Base-by-base conservation (phyloP, 1,140 invertebrate genomes). In the Xylocopa sonorina region DNA sequence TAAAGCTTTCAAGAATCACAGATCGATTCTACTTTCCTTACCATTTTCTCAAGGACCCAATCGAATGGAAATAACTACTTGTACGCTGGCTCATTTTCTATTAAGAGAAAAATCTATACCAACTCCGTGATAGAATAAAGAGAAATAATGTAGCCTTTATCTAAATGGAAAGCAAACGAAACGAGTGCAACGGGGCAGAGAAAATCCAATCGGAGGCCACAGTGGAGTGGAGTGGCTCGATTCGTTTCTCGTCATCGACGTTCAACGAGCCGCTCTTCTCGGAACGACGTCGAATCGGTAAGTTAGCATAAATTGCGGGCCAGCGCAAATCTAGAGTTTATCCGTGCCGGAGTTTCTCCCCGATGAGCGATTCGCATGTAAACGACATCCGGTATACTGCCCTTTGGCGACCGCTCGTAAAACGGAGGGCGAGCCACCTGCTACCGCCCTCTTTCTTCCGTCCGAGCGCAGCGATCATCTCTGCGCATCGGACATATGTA, bases 331-430 rank as follows among this genome's bases (percentile, higher is more conserved):
- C 83, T 79, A 78, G 83, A 86, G 80, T 86, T 86, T 86, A 86
- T 86, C 83, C 78, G 69, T 48, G 74, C 16, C 51, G 53, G 58
- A 86, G 83, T 79, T 82, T 72, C 80, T 86, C 83, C 84, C 83
- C 80, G 84, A 86, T 86, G 84, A 85, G 84, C 84, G 83, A 86
- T 86, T 86, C 83, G 50, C 75, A 86, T 86, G 84, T 85, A 86
- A 86, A 86, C 83, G 83, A 86, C 80, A 85, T 86, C 80, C 84
- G 83, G 84, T 86, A 86, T 86, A 86, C 83, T 86, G 84, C 83
- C 83, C 84, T 86, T 86, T 82, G 84, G 83, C 80, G 84, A 86
- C 83, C 83, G 80, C 68, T 86, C 83, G 80, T 86, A 86, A 86
- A 86, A 86, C 75, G 66, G 55, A 16, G 55, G 46, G 68, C 27